phyloP scores from a whole-genome alignment of 2,113 vertebrate genomes.

The Rhinolophus ferrumequinum region DNA sequence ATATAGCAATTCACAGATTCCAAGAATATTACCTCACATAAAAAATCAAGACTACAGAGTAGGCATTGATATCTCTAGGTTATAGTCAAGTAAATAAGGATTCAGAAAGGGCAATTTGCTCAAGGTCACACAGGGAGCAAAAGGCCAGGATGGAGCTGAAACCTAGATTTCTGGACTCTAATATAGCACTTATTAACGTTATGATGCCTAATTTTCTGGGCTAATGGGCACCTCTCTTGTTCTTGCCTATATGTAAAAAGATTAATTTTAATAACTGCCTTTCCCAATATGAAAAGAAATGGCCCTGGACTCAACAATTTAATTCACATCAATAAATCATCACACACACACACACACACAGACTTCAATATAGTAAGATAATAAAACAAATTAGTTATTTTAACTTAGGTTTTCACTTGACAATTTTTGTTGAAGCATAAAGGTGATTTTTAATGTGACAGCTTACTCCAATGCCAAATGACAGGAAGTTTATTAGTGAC shows the following conservation, averaged over 20 bases:
- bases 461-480: not conserved
- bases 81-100: not conserved
- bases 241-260: not conserved
- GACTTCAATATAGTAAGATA: not conserved
- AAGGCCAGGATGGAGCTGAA: not conserved
- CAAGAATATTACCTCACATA: not conserved
- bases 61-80: not conserved
- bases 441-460: slow-evolving; percentile 14
- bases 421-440: not conserved
- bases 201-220: not conserved
- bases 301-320: not conserved
- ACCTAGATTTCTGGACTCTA: not conserved
- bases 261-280: not conserved
- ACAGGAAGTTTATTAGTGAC: slow-evolving; percentile 41
- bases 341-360: not conserved
- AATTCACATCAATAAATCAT: slow-evolving; percentile 20
- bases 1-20: not conserved
- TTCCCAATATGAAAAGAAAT: not conserved
- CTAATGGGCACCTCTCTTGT: not conserved
- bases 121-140: not conserved
- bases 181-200: not conserved
- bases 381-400: not conserved
- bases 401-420: slow-evolving; percentile 4
- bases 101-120: not conserved
- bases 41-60: not conserved